These are phyloP conservation scores for Lamellibrachia columna DNA, from an alignment of 2,888 invertebrate genomes.

Conservation along the genomic window DNA sequence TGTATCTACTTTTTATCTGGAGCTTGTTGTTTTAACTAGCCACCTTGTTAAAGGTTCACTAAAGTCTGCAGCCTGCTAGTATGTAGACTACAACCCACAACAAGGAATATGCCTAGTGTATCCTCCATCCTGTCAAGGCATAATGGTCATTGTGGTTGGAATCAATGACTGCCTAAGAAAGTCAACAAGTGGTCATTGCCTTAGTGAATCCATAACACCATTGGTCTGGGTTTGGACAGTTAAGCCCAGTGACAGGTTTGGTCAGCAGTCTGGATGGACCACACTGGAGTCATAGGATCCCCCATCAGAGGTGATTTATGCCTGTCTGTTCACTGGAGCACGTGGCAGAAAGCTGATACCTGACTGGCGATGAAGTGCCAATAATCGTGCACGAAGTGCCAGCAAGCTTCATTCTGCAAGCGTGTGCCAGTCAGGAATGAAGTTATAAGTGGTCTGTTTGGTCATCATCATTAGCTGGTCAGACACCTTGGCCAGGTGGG, in stretches of 20 bases:
- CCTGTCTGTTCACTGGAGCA: background rate
- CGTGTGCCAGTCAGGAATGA: background rate
- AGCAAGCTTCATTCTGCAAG: background rate
- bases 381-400: background rate
- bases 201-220: background rate
- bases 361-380: background rate
- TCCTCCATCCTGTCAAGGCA: background rate
- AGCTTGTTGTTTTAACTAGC: too few relatives aligned
- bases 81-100: too few relatives aligned
- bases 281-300: too few relatives aligned
- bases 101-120: too few relatives aligned
- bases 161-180: background rate
- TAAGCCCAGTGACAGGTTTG: background rate
- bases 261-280: background rate
- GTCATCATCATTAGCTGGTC: background rate
- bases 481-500: background rate
- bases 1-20: too few relatives aligned
- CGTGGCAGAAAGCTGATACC: slow-evolving; percentile 6
- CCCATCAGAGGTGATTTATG: background rate
- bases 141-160: background rate
- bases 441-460: background rate
- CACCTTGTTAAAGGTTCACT: too few relatives aligned
- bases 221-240: background rate
- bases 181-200: background rate
- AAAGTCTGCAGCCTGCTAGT: too few relatives aligned